Conservation (phyloP, 2,888 invertebrate genomes). For the Agrenia bidenticulata region DNA sequence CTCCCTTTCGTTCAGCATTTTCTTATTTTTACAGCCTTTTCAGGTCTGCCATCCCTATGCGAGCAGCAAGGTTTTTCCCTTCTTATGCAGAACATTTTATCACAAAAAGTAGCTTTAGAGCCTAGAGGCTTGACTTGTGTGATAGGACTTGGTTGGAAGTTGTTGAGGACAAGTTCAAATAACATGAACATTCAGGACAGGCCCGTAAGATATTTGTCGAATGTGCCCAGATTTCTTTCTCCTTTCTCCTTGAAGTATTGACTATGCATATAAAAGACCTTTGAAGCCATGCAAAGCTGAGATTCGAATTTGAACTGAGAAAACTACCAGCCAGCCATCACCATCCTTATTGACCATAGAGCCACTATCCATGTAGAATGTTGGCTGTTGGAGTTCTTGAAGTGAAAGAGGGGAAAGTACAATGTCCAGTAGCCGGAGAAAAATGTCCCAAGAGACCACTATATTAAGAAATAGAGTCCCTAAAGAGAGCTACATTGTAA, state of each 20-base stretch:
- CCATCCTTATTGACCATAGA: not conserved
- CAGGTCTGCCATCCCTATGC: not conserved
- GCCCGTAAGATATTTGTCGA: conserved; percentile 5
- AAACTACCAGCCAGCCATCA: not conserved
- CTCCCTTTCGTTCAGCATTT: no score
- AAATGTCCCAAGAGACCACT: conserved; percentile 52
- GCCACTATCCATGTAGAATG: no score
- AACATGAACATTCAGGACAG: not conserved
- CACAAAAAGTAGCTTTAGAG: no score
- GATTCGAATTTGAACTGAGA: not conserved
- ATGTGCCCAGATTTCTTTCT: conserved; percentile 5
- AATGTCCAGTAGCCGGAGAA: conserved; percentile 42
- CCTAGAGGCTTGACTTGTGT: no score
- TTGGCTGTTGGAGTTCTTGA: conserved; percentile 4
- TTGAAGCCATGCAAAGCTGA: conserved; percentile 9
- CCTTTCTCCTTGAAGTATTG: conserved; percentile 2
- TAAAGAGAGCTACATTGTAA: conserved; percentile 51
- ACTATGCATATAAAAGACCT: conserved; percentile 12
- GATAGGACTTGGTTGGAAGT: no score
- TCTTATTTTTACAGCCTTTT: not conserved
- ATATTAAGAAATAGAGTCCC: conserved; percentile 54
- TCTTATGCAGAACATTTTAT: not conserved
- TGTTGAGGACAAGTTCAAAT: not conserved
- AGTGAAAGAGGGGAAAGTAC: conserved; percentile 33
- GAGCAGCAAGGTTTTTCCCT: not conserved